Conservation (phyloP, 30 jellyfish, hydroid and myxozoan species). For the Turritopsis dohrnii region DNA sequence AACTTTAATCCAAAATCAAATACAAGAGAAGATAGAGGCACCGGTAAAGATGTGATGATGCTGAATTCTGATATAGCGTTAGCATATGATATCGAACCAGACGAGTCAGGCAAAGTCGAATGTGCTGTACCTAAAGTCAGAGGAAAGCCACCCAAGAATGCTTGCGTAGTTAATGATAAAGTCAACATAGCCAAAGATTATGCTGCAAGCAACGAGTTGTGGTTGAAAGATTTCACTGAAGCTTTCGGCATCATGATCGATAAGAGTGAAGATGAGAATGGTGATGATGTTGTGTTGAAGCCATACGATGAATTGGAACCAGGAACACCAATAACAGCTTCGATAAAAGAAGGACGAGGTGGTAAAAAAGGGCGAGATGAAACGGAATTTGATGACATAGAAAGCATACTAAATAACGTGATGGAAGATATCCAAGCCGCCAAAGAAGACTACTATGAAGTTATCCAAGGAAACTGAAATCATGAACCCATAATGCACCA, state of each 20-base stretch:
- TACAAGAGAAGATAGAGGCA: not conserved
- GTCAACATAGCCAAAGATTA: not conserved
- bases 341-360: not conserved
- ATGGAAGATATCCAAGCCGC: not conserved
- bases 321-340: not conserved
- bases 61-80: constrained; percentile 3
- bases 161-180: not conserved
- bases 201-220: not conserved
- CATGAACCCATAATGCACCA: too few species aligned
- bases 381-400: not conserved
- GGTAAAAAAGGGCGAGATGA: not conserved
- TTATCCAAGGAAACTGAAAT: too few species aligned
- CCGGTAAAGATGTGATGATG: not conserved
- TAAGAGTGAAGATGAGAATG: not conserved
- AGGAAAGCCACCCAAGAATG: not conserved
- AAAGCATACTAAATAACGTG: not conserved
- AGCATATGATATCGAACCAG: not conserved
- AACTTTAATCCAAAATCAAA: too few species aligned
- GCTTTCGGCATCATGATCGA: not conserved
- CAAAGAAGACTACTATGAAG: too few species aligned
- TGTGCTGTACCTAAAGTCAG: not conserved
- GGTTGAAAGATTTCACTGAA: constrained; percentile 10
- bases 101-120: not conserved
- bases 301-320: not conserved
- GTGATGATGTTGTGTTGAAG: not conserved